phyloP scores from a whole-genome alignment of 1,140 invertebrate species.

The Euwallacea fornicatus region DNA sequence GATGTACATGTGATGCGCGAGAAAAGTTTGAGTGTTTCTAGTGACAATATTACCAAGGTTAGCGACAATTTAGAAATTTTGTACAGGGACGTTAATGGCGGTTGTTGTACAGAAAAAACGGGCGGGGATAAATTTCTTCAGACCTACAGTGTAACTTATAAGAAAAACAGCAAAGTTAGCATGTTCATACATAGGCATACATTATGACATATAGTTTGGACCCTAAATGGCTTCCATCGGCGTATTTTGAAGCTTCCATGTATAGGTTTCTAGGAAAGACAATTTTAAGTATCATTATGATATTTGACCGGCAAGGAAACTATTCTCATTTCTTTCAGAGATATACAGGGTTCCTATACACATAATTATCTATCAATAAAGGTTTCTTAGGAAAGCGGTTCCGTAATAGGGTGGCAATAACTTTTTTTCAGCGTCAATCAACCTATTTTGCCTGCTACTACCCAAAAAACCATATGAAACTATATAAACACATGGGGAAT shows the following conservation, averaged over 20 bases:
- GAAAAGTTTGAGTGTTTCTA: slow-evolving; percentile 24
- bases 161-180: slow-evolving; percentile 46
- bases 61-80: slow-evolving; percentile 39
- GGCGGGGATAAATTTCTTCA: slow-evolving; percentile 33
- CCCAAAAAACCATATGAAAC: too few relatives aligned
- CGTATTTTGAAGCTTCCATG: slow-evolving; percentile 23
- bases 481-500: too few relatives aligned
- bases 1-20: slow-evolving; percentile 20
- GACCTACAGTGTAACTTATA: slow-evolving; percentile 42
- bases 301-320: background rate
- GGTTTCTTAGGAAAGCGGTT: background rate
- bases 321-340: too few relatives aligned
- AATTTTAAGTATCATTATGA: background rate
- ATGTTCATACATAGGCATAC: slow-evolving; percentile 53
- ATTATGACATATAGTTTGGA: slow-evolving; percentile 48
- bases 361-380: too few relatives aligned
- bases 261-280: background rate
- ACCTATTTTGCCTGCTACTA: too few relatives aligned
- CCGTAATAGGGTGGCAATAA: too few relatives aligned
- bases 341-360: too few relatives aligned
- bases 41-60: slow-evolving; percentile 36
- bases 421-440: too few relatives aligned
- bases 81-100: slow-evolving; percentile 37
- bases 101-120: slow-evolving; percentile 18
- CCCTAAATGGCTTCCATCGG: slow-evolving; percentile 7